Percentiles rank a stretch among this genome's conserved stretches.
Evolutionary conservation across 2,888 invertebrate genomes (phyloP).

Genomic region (Deroplatys truncata): DNA sequence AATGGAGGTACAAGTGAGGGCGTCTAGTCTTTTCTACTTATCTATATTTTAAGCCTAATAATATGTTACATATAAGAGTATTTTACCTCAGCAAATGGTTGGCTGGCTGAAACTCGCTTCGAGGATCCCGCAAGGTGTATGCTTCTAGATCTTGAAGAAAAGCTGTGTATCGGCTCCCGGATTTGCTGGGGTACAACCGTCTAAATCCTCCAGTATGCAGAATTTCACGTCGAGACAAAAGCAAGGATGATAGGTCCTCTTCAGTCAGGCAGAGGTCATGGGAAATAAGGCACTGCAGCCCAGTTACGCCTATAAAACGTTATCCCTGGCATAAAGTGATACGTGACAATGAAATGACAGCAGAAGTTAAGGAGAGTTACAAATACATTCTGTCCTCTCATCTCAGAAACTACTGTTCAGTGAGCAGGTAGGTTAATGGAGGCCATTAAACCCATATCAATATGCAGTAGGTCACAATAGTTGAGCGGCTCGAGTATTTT

Average conservation of each 20-base stretch:
- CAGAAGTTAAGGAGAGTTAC: background rate
- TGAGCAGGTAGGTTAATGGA: no score
- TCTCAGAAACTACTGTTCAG: no score
- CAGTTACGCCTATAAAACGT: conserved; percentile 31
- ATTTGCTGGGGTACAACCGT: conserved; percentile 30
- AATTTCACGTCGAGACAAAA: conserved; percentile 38
- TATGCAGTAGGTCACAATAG: no score
- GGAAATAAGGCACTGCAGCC: conserved; percentile 38
- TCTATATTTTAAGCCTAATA: no score
- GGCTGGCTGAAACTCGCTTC: conserved; percentile 1
- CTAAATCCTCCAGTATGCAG: conserved; percentile 37
- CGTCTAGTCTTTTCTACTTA: no score
- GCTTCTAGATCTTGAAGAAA: conserved; percentile 9
- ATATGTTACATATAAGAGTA: background rate
- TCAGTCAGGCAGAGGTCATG: conserved; percentile 40
- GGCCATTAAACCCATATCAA: no score
- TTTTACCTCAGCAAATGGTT: conserved; percentile 17
- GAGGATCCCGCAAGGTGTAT: conserved; percentile 1
- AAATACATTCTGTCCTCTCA: no score
- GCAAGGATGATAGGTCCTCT: conserved; percentile 37
- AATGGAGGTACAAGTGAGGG: no score
- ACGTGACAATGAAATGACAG: background rate
- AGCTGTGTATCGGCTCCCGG: conserved; percentile 14
- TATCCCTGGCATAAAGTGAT: background rate
- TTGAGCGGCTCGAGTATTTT: no score